Base-by-base conservation (phyloP, 1,140 invertebrate genomes). In the Lordiphosa mommai region DNA sequence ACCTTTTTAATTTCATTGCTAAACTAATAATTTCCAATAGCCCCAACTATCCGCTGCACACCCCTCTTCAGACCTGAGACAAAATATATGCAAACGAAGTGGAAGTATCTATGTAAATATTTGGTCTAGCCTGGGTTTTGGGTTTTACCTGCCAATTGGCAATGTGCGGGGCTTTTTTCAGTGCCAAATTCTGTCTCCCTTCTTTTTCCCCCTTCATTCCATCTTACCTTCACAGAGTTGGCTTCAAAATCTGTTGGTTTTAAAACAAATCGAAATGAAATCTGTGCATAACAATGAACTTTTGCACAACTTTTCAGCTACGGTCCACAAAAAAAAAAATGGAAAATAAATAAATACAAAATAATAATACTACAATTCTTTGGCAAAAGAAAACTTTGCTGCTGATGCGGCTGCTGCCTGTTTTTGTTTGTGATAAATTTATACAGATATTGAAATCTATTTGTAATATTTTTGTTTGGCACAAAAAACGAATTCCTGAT, bases 191-290 rank as follows among this genome's bases (percentile, higher is more conserved):
- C 6, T 20, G 12, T 17, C 14, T 29, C 16, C 2, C 34, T 14
- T 29, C 2, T 12, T 13, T 5, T 49, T 59, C n/a, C 10, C 29
- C 38, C 10, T 34, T 16, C 52, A 33, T 55, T 33, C 10, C 14
- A 40, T 51, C 41, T 30, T 41, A 20, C 16, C 16, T 12, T 23
- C 30, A 38, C 34, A 32, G 8, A 44, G 48, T 40, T 60, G 73
- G 51, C n/a, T n/a, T n/a, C 46, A 56, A 74, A 74, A 82, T 80
- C 74, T 74, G 76, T 80, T 80, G 37, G 55, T 53, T 76, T 82
- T 71, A 67, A 80, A 68, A 63, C 71, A 84, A 82, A 71, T 82
- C 74, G 76, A 80, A 80, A 71, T 80, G 61, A 82, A 80, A 79
- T 79, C 69, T 69, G 58, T 32, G 74, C 74, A 80, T 64, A 80